Evolutionary conservation across 2,113 vertebrate genomes (phyloP).

Genomic region (Gobius niger): DNA sequence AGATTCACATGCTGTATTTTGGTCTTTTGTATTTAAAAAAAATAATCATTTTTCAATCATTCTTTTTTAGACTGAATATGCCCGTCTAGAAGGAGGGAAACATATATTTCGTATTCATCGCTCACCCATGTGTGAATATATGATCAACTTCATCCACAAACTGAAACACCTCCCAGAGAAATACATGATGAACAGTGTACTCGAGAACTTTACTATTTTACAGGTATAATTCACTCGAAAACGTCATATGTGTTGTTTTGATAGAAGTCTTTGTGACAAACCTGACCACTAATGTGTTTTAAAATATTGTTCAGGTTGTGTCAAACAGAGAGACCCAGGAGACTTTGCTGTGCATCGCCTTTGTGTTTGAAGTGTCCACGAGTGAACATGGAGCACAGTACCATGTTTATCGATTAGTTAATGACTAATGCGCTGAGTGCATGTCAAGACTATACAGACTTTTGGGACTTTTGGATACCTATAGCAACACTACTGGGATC

Average conservation of each 20-base stretch:
- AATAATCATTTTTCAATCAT: not conserved
- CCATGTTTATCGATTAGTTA: constrained; percentile 93
- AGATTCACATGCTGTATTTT: not conserved
- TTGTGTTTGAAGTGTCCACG: constrained; percentile 94
- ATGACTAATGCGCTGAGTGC: constrained; percentile 80
- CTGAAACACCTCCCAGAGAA: constrained; percentile 95
- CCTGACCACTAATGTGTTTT: not conserved
- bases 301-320: constrained; percentile 80
- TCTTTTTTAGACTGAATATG: constrained; percentile 86
- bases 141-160: constrained; percentile 99
- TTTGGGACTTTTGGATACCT: constrained; percentile 38
- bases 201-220: constrained; percentile 97
- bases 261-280: not conserved
- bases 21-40: not conserved
- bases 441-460: constrained; percentile 53
- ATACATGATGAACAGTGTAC: constrained; percentile 98
- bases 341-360: constrained; percentile 93
- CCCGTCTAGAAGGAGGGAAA: constrained; percentile 87
- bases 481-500: constrained; percentile 56
- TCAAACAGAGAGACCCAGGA: constrained; percentile 96
- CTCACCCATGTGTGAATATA: constrained; percentile 95
- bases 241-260: not conserved
- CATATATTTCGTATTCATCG: constrained; percentile 92
- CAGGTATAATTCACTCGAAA: constrained; percentile 70
- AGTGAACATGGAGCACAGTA: constrained; percentile 94